Percentiles rank a stretch among this genome's conserved stretches.
Evolutionary conservation across 2,797 vertebrate species (phyloP).

Genomic region (Hybognathus amarus): DNA sequence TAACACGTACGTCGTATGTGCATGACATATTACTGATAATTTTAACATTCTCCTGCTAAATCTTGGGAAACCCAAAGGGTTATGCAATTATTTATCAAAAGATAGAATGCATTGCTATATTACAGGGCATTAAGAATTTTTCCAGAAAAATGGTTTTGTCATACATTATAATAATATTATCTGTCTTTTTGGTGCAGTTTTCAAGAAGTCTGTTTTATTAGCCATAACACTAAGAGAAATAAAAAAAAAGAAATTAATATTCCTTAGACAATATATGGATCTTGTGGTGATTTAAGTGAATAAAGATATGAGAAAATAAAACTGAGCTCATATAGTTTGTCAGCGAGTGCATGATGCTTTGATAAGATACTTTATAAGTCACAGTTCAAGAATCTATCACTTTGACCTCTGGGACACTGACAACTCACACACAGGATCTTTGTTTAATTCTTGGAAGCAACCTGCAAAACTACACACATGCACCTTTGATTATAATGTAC

Average conservation of each 20-base stretch:
- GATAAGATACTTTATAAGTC: slow-evolving; percentile 41
- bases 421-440: background rate
- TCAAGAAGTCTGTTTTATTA: background rate
- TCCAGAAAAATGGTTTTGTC: background rate
- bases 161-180: background rate
- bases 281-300: background rate
- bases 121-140: background rate
- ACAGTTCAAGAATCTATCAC: slow-evolving; percentile 24
- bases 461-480: background rate
- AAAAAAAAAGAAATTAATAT: too few relatives aligned
- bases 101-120: background rate
- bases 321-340: slow-evolving; percentile 26
- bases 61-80: background rate
- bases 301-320: slow-evolving; percentile 31
- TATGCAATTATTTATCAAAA: background rate
- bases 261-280: background rate
- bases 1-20: background rate
- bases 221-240: background rate
- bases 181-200: background rate
- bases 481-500: background rate
- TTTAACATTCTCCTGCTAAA: too few relatives aligned
- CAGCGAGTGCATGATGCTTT: slow-evolving; percentile 6
- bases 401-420: slow-evolving; percentile 25
- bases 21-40: too few relatives aligned
- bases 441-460: background rate